A percentile compares a stretch with the other conserved stretches of the same genome.
phyloP scores from a whole-genome alignment of 2,888 invertebrate species.

The Dryadula phaetusa region DNA sequence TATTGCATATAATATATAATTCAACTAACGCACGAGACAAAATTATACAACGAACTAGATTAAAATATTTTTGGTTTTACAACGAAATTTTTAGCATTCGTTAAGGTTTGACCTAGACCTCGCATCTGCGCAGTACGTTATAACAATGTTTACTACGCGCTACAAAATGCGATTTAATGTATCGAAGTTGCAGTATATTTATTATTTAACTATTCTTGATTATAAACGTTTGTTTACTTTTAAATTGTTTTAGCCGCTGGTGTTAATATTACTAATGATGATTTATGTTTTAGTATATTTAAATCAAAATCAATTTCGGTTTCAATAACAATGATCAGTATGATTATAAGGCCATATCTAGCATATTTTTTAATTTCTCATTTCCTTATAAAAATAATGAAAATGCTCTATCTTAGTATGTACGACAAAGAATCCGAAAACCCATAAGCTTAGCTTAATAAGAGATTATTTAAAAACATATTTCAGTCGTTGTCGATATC shows the following conservation, averaged over 20 bases:
- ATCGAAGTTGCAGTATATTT: conserved; percentile 24
- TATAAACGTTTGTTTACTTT: background rate
- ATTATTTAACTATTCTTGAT: conserved; percentile 19
- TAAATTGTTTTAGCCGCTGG: background rate
- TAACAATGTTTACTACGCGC: conserved; percentile 44
- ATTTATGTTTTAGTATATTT: too few relatives aligned
- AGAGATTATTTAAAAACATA: too few relatives aligned
- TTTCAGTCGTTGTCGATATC: background rate
- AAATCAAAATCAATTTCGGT: too few relatives aligned
- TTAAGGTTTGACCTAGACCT: conserved; percentile 34
- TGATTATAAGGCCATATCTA: too few relatives aligned
- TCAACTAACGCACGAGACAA: too few relatives aligned
- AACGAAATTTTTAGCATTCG: conserved; percentile 9
- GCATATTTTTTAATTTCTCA: too few relatives aligned
- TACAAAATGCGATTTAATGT: conserved; percentile 36
- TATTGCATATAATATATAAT: too few relatives aligned
- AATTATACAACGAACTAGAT: background rate
- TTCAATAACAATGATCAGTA: too few relatives aligned
- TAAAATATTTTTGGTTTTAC: background rate
- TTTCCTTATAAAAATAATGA: too few relatives aligned
- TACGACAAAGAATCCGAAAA: too few relatives aligned
- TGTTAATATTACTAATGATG: background rate
- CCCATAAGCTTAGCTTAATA: too few relatives aligned
- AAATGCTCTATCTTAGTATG: too few relatives aligned
- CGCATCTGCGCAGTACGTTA: conserved; percentile 38